Evolutionary conservation across 2,888 invertebrate species (phyloP).

Genomic region (Leucoma salicis): DNA sequence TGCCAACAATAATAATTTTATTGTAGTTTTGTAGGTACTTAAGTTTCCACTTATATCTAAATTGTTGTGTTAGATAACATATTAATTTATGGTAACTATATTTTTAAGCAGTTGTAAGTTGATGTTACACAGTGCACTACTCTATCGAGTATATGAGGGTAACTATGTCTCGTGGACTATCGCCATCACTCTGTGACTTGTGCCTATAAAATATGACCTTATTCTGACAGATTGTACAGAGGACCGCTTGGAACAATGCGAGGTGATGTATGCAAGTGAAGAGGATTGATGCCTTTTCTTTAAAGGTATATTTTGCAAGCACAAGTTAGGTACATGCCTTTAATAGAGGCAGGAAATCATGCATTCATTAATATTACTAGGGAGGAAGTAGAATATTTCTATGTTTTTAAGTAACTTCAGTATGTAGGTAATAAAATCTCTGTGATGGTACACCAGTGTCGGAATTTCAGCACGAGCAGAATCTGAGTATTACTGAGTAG

Average conservation of each 20-base stretch:
- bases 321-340: conserved; percentile 62
- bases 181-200: conserved; percentile 49
- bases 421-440: conserved; percentile 70
- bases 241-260: conserved; percentile 67
- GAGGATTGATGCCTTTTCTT: conserved; percentile 49
- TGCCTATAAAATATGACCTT: conserved; percentile 66
- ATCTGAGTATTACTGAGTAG: conserved; percentile 77
- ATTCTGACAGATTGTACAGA: conserved; percentile 70
- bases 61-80: no score
- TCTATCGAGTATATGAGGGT: no score
- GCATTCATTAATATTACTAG: conserved; percentile 72
- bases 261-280: conserved; percentile 75
- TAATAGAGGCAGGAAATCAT: conserved; percentile 67
- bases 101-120: no score
- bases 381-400: conserved; percentile 65
- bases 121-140: no score
- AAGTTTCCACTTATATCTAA: no score
- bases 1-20: no score
- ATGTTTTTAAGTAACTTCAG: conserved; percentile 68
- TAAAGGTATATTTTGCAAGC: conserved; percentile 68
- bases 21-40: no score
- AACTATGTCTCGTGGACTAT: conserved; percentile 9
- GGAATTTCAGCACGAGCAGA: conserved; percentile 65
- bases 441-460: conserved; percentile 76
- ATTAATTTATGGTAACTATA: no score